Evolutionary conservation across 2,113 vertebrate genomes (phyloP).

Genomic region (Deroptyus accipitrinus): DNA sequence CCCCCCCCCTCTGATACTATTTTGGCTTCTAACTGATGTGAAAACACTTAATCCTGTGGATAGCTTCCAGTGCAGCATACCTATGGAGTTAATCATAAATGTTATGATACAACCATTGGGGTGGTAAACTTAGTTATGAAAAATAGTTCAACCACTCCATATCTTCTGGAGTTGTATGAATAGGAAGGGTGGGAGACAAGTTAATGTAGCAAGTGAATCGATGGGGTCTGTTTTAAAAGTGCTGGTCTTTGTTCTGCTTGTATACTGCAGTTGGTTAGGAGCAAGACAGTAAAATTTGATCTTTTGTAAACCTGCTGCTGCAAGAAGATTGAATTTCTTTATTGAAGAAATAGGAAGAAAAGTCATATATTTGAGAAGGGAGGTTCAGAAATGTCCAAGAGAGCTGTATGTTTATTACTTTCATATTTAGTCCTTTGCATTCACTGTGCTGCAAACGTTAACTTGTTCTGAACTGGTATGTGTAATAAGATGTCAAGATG

Average conservation of each 20-base stretch:
- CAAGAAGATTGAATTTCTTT: background rate
- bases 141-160: background rate
- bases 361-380: background rate
- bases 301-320: background rate
- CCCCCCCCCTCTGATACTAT: background rate
- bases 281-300: background rate
- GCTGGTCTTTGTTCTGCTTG: background rate
- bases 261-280: background rate
- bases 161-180: background rate
- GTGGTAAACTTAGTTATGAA: background rate
- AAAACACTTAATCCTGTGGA: background rate
- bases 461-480: background rate
- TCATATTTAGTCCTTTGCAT: background rate
- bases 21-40: background rate
- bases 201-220: background rate
- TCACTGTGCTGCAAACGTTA: background rate
- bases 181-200: background rate
- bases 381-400: background rate
- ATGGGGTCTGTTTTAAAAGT: background rate
- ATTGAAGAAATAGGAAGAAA: background rate
- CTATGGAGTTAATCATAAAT: background rate
- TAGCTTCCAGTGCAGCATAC: background rate
- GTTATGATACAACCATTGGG: background rate
- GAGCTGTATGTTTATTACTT: background rate
- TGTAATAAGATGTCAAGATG: slow-evolving; percentile 46